Evolutionary conservation across 1,140 invertebrate species (phyloP).

Genomic region (Tachypleus tridentatus): DNA sequence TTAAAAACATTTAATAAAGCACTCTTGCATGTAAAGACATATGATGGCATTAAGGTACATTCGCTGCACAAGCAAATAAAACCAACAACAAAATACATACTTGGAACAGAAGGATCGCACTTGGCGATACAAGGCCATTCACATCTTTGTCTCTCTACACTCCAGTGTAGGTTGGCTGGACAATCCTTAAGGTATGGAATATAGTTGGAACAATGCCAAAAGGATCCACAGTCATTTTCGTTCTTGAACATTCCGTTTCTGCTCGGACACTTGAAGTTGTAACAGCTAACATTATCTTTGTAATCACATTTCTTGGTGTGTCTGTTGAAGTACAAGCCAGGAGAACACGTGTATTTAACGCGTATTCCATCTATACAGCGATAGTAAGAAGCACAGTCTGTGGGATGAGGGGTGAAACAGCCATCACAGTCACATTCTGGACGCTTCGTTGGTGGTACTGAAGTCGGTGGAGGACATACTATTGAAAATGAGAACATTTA

Average conservation of each 20-base stretch:
- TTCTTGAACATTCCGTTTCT: not conserved
- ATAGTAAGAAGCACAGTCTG: conserved; percentile 7
- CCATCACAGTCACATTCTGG: conserved; percentile 8
- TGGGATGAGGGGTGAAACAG: conserved; percentile 3
- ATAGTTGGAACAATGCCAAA: conserved; percentile 4
- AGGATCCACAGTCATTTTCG: not conserved
- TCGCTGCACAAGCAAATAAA: no score
- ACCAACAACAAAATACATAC: no score
- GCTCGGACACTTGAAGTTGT: not conserved
- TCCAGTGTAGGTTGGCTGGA: conserved; percentile 41
- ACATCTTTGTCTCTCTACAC: conserved; percentile 37
- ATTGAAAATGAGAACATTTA: no score
- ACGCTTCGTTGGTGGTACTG: not conserved
- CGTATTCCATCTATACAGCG: conserved; percentile 2
- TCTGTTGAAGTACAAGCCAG: conserved; percentile 6
- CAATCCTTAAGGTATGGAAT: conserved; percentile 27
- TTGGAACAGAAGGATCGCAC: conserved; percentile 3
- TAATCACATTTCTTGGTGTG: conserved; percentile 8
- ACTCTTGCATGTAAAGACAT: no score
- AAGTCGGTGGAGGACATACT: no score
- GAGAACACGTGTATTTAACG: not conserved
- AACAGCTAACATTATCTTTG: conserved; percentile 5
- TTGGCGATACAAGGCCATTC: conserved; percentile 32
- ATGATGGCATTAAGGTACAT: no score
- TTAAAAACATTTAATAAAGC: no score